Evolutionary conservation across 2,797 vertebrate species (phyloP).

Genomic region (Ptychobarbus kaznakovi): DNA sequence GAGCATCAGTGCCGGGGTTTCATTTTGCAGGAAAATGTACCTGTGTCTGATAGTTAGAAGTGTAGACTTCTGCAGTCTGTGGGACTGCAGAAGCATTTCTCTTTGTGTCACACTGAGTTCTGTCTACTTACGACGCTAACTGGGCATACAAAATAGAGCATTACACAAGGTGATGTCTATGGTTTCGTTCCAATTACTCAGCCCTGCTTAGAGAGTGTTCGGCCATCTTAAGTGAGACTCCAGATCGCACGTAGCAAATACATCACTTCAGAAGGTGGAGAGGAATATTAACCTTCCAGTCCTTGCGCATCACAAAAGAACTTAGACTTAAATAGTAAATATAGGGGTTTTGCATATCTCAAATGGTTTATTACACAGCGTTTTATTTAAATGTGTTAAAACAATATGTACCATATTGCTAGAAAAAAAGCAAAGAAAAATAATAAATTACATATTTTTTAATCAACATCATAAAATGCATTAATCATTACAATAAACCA

Average conservation of each 20-base stretch:
- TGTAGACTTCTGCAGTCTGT: conserved; percentile 16
- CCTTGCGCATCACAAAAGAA: neutral
- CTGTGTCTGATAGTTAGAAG: conserved; percentile 37
- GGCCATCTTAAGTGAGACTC: neutral
- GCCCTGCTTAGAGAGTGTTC: neutral
- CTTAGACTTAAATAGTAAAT: neutral
- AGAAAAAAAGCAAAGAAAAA: neutral
- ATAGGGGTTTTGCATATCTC: neutral
- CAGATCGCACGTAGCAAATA: neutral
- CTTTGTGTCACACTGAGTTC: conserved; percentile 30
- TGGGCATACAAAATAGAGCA: conserved; percentile 39
- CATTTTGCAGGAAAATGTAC: conserved; percentile 26
- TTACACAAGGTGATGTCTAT: conserved; percentile 24
- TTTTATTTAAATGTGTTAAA: neutral
- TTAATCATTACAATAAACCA: neutral
- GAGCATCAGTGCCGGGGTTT: conserved; percentile 20
- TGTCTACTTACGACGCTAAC: neutral
- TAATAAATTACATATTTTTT: neutral
- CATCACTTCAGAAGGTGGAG: neutral
- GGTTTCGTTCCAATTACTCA: conserved; percentile 9
- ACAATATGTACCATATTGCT: neutral
- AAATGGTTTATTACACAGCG: neutral
- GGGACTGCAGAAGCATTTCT: conserved; percentile 30
- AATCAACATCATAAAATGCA: neutral
- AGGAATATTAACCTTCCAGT: neutral